Conservation (phyloP, 2,888 invertebrate species). For the Auanema sp. region DNA sequence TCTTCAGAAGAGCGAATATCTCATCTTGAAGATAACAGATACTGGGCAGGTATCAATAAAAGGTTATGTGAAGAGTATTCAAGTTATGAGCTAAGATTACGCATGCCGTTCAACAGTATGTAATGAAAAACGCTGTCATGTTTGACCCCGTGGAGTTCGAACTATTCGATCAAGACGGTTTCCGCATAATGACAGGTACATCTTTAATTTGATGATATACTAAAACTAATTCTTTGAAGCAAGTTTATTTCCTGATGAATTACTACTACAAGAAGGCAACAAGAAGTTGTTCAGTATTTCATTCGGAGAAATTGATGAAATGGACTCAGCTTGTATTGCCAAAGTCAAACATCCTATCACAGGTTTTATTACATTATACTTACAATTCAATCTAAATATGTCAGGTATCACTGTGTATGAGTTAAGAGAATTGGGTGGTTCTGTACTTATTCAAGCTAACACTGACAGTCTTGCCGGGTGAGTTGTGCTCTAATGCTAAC, state of each 20-base stretch:
- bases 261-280: slow-evolving; percentile 52
- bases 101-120: slow-evolving; percentile 54
- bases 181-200: slow-evolving; percentile 32
- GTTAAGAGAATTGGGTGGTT: slow-evolving; percentile 32
- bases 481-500: not conserved
- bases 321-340: slow-evolving; percentile 34
- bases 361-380: slow-evolving; percentile 24
- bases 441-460: slow-evolving; percentile 31
- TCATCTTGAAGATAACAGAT: slow-evolving; percentile 48
- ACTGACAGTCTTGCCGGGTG: slow-evolving; percentile 36
- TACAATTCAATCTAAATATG: not conserved
- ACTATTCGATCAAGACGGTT: slow-evolving; percentile 39
- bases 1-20: slow-evolving; percentile 43
- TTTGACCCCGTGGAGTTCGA: slow-evolving; percentile 60
- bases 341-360: slow-evolving; percentile 60
- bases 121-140: slow-evolving; percentile 52
- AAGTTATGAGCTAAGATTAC: slow-evolving; percentile 36
- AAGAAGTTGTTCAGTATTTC: slow-evolving; percentile 37
- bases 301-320: slow-evolving; percentile 38
- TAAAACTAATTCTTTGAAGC: slow-evolving; percentile 34
- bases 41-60: slow-evolving; percentile 38
- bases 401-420: slow-evolving; percentile 36
- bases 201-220: not conserved
- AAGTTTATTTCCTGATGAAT: slow-evolving; percentile 53
- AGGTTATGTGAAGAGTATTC: not conserved